These are phyloP conservation scores for Microcebus griseorufus DNA, from an alignment of 2,113 vertebrate genomes.

Conservation along the genomic window DNA sequence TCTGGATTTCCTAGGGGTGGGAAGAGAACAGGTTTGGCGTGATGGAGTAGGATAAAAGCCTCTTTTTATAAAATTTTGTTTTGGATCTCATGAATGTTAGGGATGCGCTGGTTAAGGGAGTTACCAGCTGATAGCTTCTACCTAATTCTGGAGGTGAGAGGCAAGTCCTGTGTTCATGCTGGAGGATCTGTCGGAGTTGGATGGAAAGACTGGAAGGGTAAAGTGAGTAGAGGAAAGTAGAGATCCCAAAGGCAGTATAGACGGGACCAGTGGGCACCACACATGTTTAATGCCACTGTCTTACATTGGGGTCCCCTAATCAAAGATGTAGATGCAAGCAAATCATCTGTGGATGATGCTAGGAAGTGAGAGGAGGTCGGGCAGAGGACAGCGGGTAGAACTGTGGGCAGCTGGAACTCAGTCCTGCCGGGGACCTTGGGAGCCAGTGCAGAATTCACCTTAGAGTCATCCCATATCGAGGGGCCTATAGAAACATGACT, in stretches of 20 bases:
- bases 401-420: not conserved
- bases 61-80: not conserved
- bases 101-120: not conserved
- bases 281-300: not conserved
- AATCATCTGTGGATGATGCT: not conserved
- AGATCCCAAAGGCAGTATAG: not conserved
- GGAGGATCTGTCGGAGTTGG: not conserved
- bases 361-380: not conserved
- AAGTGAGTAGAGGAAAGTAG: not conserved
- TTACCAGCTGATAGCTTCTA: not conserved
- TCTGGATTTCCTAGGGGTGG: not conserved
- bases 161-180: not conserved
- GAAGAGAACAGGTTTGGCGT: not conserved
- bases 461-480: not conserved
- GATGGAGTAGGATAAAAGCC: not conserved
- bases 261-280: not conserved
- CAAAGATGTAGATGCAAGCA: not conserved
- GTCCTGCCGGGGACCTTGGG: not conserved
- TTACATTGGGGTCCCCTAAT: not conserved
- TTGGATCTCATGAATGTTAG: not conserved
- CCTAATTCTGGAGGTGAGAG: not conserved
- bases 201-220: not conserved
- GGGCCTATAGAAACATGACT: not conserved
- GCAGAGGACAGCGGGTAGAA: not conserved
- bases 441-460: not conserved